Evolutionary conservation across 92 coral and sea anemone species (phyloP).

Genomic region (Nematostella vectensis): DNA sequence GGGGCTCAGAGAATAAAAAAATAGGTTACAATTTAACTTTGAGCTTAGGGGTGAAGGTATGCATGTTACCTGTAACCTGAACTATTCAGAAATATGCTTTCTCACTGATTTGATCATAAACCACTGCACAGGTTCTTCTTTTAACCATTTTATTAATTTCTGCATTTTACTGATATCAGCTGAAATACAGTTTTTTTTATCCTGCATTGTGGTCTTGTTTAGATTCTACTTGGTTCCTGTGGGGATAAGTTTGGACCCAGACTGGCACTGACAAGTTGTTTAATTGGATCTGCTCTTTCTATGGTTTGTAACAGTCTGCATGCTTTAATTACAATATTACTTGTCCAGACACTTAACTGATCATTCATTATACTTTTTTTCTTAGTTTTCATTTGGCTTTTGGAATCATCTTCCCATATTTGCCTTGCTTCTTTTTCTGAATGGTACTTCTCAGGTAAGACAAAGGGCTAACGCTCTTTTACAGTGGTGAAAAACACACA

Average conservation of each 20-base stretch:
- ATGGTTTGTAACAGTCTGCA: conserved; percentile 47
- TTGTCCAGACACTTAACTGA: neutral
- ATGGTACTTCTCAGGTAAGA: conserved; percentile 84
- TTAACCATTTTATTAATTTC: too few relatives aligned
- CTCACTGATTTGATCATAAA: too few relatives aligned
- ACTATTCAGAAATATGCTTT: too few relatives aligned
- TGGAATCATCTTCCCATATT: conserved; percentile 56
- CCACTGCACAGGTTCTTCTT: too few relatives aligned
- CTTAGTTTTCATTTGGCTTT: conserved; percentile 83
- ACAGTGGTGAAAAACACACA: too few relatives aligned
- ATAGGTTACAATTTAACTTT: too few relatives aligned
- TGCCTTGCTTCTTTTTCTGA: conserved; percentile 68
- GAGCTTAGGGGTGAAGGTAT: too few relatives aligned
- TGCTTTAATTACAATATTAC: neutral
- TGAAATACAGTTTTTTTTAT: too few relatives aligned
- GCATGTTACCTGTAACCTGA: too few relatives aligned
- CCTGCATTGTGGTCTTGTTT: neutral
- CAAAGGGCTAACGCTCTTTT: too few relatives aligned
- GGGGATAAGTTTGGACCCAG: conserved; percentile 97
- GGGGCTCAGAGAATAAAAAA: too few relatives aligned
- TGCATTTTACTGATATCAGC: too few relatives aligned
- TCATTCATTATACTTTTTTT: conserved; percentile 1
- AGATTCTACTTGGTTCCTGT: conserved; percentile 66
- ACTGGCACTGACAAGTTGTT: conserved; percentile 67
- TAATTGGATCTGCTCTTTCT: conserved; percentile 84